Conservation (phyloP, 2,113 vertebrate genomes). For the Phoenicopterus ruber region DNA sequence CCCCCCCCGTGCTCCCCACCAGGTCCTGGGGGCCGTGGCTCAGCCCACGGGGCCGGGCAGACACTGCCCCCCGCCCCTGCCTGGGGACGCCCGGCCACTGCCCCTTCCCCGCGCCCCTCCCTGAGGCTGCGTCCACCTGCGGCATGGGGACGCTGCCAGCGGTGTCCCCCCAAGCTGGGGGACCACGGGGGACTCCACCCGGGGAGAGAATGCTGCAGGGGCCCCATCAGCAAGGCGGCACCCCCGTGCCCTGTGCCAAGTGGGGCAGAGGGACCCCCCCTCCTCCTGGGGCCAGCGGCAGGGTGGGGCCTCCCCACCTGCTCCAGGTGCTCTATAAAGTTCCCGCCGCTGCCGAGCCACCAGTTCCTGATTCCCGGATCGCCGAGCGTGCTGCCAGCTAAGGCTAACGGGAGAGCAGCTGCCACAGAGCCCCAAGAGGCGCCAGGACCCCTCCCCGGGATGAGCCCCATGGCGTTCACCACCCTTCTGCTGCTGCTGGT, state of each 20-base stretch:
- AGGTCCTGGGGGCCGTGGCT: background rate
- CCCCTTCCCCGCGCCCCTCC: background rate
- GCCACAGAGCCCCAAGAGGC: background rate
- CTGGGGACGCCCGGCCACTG: rapidly evolving
- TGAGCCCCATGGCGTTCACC: background rate
- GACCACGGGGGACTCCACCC: rapidly evolving
- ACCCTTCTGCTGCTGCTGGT: background rate
- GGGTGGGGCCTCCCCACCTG: conserved; percentile 46
- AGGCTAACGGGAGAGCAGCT: background rate
- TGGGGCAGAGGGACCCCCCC: background rate
- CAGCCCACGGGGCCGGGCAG: background rate
- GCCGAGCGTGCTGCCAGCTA: background rate
- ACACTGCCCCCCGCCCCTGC: background rate
- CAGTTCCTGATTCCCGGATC: background rate
- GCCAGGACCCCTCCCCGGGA: background rate
- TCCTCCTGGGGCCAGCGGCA: background rate
- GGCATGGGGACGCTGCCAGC: rapidly evolving
- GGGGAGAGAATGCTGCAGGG: background rate
- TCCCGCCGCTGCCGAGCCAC: background rate
- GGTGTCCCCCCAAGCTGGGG: rapidly evolving
- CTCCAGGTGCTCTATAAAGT: conserved; percentile 58
- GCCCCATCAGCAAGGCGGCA: rapidly evolving
- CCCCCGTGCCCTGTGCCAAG: background rate
- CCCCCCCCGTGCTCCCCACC: rapidly evolving
- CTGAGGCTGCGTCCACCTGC: rapidly evolving